phyloP scores from a whole-genome alignment of 2,113 vertebrate genomes.

The Tylochromis polylepis region DNA sequence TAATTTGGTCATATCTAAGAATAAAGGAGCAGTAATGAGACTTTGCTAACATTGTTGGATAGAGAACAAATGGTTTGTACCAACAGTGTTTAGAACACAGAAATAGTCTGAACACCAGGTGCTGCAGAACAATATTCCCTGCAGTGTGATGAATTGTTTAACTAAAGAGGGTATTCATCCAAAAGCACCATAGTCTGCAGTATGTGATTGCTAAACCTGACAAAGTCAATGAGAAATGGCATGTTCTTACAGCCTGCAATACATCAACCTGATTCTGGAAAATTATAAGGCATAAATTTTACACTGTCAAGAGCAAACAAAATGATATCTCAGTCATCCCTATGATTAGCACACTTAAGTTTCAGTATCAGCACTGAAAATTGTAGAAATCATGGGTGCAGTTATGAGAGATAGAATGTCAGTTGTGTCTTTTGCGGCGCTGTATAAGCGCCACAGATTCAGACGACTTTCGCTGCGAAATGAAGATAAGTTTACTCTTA shows the following conservation, averaged over 20 bases:
- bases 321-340: neutral
- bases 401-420: neutral
- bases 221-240: conserved; percentile 45
- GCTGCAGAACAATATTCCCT: conserved; percentile 78
- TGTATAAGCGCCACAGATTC: neutral
- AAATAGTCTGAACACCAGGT: conserved; percentile 79
- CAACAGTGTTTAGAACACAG: conserved; percentile 67
- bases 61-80: conserved; percentile 69
- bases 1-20: conserved; percentile 7
- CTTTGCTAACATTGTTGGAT: conserved; percentile 54
- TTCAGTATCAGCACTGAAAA: neutral
- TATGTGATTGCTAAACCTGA: conserved; percentile 63
- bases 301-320: neutral
- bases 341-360: neutral
- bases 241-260: conserved; percentile 7
- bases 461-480: neutral
- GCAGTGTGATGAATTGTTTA: conserved; percentile 79
- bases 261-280: conserved; percentile 7
- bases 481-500: conserved; percentile 15
- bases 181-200: conserved; percentile 70
- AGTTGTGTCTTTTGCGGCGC: neutral
- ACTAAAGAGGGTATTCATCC: conserved; percentile 79
- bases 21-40: conserved; percentile 49
- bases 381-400: neutral
- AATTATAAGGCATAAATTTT: conserved; percentile 2